These are phyloP conservation scores for Oreochromis spilurus DNA, from an alignment of 2,113 vertebrate species.

Conservation along the genomic window DNA sequence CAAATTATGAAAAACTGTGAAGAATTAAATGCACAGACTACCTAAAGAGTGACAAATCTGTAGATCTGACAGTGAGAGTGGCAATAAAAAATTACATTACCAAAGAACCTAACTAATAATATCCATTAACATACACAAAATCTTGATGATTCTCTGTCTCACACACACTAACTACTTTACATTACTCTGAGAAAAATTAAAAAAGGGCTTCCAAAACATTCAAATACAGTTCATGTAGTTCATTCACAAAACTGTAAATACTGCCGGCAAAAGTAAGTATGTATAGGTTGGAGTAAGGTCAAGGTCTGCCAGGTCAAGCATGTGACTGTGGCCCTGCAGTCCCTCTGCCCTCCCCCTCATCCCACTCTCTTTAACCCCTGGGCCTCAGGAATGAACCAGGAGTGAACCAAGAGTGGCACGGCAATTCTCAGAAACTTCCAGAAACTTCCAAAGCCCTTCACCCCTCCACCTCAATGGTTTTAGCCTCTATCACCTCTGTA, in stretches of 20 bases:
- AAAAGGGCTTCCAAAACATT: not conserved
- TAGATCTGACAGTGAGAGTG: not conserved
- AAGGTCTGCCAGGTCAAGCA: slow-evolving; percentile 50
- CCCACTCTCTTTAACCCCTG: slow-evolving; percentile 47
- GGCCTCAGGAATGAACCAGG: slow-evolving; percentile 57
- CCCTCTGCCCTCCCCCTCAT: not conserved
- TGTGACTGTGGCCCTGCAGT: slow-evolving; percentile 64
- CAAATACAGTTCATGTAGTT: not conserved
- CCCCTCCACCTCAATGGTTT: slow-evolving; percentile 34
- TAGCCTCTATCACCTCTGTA: slow-evolving; percentile 52
- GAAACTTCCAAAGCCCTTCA: slow-evolving; percentile 53
- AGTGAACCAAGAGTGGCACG: slow-evolving; percentile 44
- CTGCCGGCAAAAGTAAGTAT: slow-evolving; percentile 20
- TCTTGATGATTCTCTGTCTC: not conserved
- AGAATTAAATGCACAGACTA: not conserved
- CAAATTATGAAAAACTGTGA: not conserved
- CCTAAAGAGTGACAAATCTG: not conserved
- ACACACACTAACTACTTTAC: not conserved
- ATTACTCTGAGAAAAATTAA: not conserved
- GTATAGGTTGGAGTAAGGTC: slow-evolving; percentile 32
- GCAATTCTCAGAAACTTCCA: slow-evolving; percentile 62
- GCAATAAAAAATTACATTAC: not conserved
- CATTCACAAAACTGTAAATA: not conserved
- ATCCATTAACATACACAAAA: fast-evolving
- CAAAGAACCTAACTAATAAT: not conserved